Base-by-base conservation (phyloP, 2,888 invertebrate genomes). In the Endotricha flammealis region DNA sequence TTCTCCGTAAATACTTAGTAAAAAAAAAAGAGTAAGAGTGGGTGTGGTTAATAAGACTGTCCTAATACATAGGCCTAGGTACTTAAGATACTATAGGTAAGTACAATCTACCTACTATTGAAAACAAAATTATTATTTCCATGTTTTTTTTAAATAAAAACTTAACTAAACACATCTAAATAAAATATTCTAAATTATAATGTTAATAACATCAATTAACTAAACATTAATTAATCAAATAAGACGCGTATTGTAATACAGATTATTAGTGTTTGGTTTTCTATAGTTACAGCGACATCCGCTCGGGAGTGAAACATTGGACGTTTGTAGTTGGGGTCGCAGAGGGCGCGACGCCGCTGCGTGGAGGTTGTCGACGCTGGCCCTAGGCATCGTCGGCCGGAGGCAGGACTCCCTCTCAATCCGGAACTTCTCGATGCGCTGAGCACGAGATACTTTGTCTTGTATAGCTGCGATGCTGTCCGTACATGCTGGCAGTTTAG, bases 381-480 rank as follows among this genome's bases (percentile, higher is more conserved):
- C 46, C 29, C 43, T 44, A 0, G 64, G 57, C 24, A 47, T 48
- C 0, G 57, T 28, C 1, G 57, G 65, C 2, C 63, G 64, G 10
- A 81, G 36, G 0, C 66, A 59, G 4, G 54, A 57, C 23, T 76
- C 73, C 7, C 74, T 68, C 23, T 75, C 70, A 9, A 58, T 44
- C 2, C 72, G 57, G 29, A 39, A 37, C 22, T 62, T 61, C 36
- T 76, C 80, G 8, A 64, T 53, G 8, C 59, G 63, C 41, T 75
- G 77, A 5, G 79, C 77, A 29, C 64, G 46, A 4, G 64, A 69
- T 9, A 83, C 62, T 32, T 64, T 71, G 9, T 54, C 61, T 47
- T 82, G 83, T 29, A 85, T 43, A 8, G 46, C 67, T 4, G 71
- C 79, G n/a, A 85, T 46, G 36, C 85, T 86, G 24, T 76, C 72